Evolutionary conservation across 1,140 invertebrate species (phyloP), one percentile per base, ranked within the genome.

Genomic region (Lethrus apterus): DNA sequence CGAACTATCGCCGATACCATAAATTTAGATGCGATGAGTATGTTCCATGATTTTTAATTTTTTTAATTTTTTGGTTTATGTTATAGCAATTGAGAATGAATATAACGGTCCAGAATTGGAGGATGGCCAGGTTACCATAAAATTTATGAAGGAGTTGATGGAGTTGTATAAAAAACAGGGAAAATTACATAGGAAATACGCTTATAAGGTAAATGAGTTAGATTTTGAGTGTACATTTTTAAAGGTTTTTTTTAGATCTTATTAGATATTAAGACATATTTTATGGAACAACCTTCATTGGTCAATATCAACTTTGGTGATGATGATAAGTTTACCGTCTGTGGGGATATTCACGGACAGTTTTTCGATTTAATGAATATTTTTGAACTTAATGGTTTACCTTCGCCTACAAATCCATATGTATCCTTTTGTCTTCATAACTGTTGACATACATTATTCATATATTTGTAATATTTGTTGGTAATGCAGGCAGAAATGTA

Each of bases 321-420:
- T 65, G 78, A 87, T 31, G 76, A 82, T 35, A 98, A 98, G 74
- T 99, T 99, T 68, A 99, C 96, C 20, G 86, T 99, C 40, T 99
- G 96, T 71, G 97, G 97, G n/a, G 97, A 99, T 70, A 93, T 99
- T 58, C 96, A 99, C 70, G 97, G 97, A 15, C 97, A 99, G 70
- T 99, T 83, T 73, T 99, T 94, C 70, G 97, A 99, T 74, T 71
- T 99, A 33, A 79, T 97, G 72, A 97, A 99, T 71, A 97, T 99
- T 55, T 99, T 99, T 73, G 76, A 93, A 62, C 72, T 98, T 29
- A 99, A 99, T 72, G 96, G 94, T 8, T 68, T 94, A 29, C 97
- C 97, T 9, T 95, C 91, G 8, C 80, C 89, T 65, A 81, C 77
- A 30, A 99, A 99, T 76, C 95, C 96, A 48, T 99, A 98, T 74